Percentiles rank a stretch among this genome's conserved stretches.
These are phyloP conservation scores for Acanthococcus lagerstroemiae DNA, from an alignment of 2,888 invertebrate genomes.

Conservation along the genomic window DNA sequence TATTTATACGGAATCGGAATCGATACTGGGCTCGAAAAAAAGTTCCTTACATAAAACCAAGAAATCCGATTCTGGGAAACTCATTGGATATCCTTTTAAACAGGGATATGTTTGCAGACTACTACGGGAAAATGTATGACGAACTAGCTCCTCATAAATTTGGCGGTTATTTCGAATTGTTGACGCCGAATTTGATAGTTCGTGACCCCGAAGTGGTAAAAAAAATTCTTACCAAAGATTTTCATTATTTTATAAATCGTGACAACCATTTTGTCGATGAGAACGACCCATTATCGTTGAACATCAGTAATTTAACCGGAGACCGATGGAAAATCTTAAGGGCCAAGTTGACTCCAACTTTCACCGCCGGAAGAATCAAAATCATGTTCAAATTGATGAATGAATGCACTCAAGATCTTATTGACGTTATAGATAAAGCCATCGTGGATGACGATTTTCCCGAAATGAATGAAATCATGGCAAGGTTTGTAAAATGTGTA, in stretches of 20 bases:
- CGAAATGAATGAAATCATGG: slow-evolving; percentile 10
- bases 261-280: slow-evolving; percentile 41
- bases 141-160: slow-evolving; percentile 16
- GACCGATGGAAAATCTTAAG: slow-evolving; percentile 48
- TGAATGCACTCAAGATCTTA: slow-evolving; percentile 41
- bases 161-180: slow-evolving; percentile 46
- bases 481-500: slow-evolving; percentile 11
- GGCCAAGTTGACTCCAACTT: slow-evolving; percentile 46
- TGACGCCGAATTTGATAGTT: slow-evolving; percentile 44
- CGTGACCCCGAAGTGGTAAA: slow-evolving; percentile 45
- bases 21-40: slow-evolving; percentile 9
- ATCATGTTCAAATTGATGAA: slow-evolving; percentile 46
- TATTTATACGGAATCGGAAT: no score
- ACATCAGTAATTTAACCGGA: slow-evolving; percentile 44
- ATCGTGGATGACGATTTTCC: no score
- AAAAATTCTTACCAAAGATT: slow-evolving; percentile 45
- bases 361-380: slow-evolving; percentile 49
- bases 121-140: slow-evolving; percentile 12
- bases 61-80: slow-evolving; percentile 6
- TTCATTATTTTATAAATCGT: slow-evolving; percentile 45
- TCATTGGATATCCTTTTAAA: slow-evolving; percentile 6
- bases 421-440: neutral
- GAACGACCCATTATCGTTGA: slow-evolving; percentile 41
- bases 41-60: slow-evolving; percentile 8
- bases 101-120: neutral